Conservation (phyloP, 2,888 invertebrate genomes). For the Ecdyonurus torrentis region DNA sequence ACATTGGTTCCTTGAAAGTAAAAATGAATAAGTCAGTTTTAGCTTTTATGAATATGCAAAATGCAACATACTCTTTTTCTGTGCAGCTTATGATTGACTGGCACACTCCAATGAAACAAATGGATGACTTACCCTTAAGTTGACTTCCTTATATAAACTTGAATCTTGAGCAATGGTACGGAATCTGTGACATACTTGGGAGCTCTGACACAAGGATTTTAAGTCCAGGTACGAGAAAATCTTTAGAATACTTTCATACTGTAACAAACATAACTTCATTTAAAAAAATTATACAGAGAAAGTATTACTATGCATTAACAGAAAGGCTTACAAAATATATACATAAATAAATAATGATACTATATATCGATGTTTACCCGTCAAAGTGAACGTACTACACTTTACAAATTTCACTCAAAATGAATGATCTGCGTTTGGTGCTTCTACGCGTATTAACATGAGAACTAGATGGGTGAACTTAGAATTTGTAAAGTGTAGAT, state of each 20-base stretch:
- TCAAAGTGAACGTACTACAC: too few species aligned
- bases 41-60: not conserved
- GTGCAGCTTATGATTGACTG: not conserved
- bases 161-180: slow-evolving; percentile 55
- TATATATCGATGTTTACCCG: too few species aligned
- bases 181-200: slow-evolving; percentile 57
- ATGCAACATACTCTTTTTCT: not conserved
- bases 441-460: too few species aligned
- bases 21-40: too few species aligned
- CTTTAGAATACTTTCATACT: slow-evolving; percentile 70
- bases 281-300: not conserved
- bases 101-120: not conserved
- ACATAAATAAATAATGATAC: too few species aligned
- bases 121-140: slow-evolving; percentile 46
- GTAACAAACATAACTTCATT: slow-evolving; percentile 21
- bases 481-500: too few species aligned
- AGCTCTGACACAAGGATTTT: slow-evolving; percentile 55
- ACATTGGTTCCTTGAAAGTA: too few species aligned
- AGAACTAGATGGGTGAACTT: too few species aligned
- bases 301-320: too few species aligned
- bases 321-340: too few species aligned
- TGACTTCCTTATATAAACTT: slow-evolving; percentile 58
- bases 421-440: too few species aligned
- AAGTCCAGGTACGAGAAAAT: slow-evolving; percentile 69
- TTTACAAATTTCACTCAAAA: too few species aligned